Conservation (phyloP, 64 coral and sea anemone genomes). For the Hydrozoanthus tunicans region DNA sequence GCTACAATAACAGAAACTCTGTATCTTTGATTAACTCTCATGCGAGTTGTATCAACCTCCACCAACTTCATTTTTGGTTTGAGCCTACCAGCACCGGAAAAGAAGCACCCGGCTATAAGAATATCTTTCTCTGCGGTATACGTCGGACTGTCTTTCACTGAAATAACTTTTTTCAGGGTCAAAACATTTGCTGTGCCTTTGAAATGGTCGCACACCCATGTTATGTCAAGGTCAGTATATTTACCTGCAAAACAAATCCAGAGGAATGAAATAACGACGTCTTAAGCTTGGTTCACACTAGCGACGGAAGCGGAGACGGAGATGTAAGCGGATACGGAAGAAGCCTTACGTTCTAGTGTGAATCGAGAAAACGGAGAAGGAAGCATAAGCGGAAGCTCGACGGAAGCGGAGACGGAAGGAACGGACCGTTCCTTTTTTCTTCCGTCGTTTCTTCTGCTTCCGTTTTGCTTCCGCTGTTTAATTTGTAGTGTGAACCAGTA, state of each 20-base stretch:
- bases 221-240: constrained; percentile 12
- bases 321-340: too few relatives aligned
- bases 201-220: neutral
- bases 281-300: too few relatives aligned
- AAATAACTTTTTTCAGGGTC: neutral
- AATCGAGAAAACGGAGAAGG: too few relatives aligned
- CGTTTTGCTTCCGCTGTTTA: too few relatives aligned
- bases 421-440: too few relatives aligned
- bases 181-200: neutral
- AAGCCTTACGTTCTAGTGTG: too few relatives aligned
- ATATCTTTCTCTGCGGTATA: too few relatives aligned
- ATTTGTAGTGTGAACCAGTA: too few relatives aligned
- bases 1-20: neutral
- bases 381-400: too few relatives aligned
- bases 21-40: neutral
- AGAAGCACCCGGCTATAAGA: neutral
- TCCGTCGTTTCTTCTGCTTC: too few relatives aligned
- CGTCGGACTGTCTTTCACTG: neutral
- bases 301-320: too few relatives aligned
- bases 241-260: neutral
- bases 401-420: too few relatives aligned
- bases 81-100: neutral
- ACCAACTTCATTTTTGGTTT: neutral
- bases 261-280: neutral
- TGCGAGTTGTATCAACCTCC: neutral